These are phyloP conservation scores for Eolophus roseicapilla DNA, from an alignment of 2,113 vertebrate species.

Conservation along the genomic window DNA sequence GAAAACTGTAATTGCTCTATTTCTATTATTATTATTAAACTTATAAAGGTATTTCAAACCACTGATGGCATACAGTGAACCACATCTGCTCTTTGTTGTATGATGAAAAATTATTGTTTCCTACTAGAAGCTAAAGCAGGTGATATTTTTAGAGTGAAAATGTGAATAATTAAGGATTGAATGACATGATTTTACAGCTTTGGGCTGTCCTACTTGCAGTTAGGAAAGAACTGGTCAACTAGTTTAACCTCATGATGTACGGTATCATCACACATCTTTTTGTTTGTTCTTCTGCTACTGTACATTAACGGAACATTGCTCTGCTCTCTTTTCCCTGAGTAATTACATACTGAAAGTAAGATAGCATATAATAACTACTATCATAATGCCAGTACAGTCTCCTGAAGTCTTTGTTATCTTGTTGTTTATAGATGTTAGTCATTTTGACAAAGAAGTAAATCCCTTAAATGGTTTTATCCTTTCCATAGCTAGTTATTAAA, in stretches of 20 bases:
- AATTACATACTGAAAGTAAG: conserved; percentile 47
- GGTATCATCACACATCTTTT: conserved; percentile 12
- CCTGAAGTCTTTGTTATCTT: conserved; percentile 27
- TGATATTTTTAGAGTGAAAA: background rate
- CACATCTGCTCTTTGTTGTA: background rate
- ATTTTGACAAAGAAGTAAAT: conserved; percentile 5
- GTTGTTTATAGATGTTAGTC: background rate
- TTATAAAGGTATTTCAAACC: background rate
- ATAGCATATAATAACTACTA: conserved; percentile 49
- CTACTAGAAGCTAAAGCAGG: background rate
- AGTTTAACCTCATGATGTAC: conserved; percentile 17
- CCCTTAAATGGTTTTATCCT: conserved; percentile 32
- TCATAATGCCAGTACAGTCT: conserved; percentile 22
- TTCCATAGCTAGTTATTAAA: background rate
- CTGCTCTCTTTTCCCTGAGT: conserved; percentile 11
- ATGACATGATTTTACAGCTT: background rate
- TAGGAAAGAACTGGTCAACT: background rate
- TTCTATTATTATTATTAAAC: background rate
- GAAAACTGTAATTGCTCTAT: background rate
- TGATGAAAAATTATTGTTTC: conserved; percentile 28
- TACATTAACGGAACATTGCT: background rate
- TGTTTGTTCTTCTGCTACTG: conserved; percentile 14
- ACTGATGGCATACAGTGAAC: background rate
- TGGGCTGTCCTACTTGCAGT: background rate
- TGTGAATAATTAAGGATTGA: background rate